Conservation (phyloP, 2,797 vertebrate genomes). For the Gastrophryne carolinensis region DNA sequence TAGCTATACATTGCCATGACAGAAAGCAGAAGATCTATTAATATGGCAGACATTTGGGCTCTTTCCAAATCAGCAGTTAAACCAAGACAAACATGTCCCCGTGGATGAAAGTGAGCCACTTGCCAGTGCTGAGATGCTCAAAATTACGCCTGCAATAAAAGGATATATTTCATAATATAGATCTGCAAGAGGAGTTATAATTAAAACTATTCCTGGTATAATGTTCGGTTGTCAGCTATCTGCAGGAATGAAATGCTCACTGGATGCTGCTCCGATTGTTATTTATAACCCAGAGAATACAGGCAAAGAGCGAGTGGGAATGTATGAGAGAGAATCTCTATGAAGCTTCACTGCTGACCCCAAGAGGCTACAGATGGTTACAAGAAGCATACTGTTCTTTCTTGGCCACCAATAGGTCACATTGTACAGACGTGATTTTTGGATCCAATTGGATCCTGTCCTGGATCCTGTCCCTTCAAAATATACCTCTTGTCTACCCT, state of each 20-base stretch:
- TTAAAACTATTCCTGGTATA: constrained; percentile 50
- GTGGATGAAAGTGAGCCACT: constrained; percentile 10
- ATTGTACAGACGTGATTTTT: too few species aligned
- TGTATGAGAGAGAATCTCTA: not conserved
- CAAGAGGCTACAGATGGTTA: not conserved
- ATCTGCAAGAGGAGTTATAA: constrained; percentile 46
- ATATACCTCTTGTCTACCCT: too few species aligned
- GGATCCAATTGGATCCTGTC: too few species aligned
- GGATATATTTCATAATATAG: constrained; percentile 47
- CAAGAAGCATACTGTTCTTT: not conserved
- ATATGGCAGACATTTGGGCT: not conserved
- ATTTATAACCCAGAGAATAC: constrained; percentile 40
- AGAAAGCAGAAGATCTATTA: constrained; percentile 8
- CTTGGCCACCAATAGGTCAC: not conserved
- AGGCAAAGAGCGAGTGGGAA: not conserved
- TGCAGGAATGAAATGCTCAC: constrained; percentile 43
- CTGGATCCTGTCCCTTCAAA: too few species aligned
- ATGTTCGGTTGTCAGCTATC: constrained; percentile 50
- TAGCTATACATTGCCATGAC: constrained; percentile 6
- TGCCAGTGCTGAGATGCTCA: constrained; percentile 42
- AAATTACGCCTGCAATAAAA: constrained; percentile 37
- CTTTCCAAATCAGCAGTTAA: constrained; percentile 25
- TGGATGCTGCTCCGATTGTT: constrained; percentile 33
- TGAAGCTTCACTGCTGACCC: constrained; percentile 6
- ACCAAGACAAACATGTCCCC: constrained; percentile 40